Evolutionary conservation across 2,888 invertebrate genomes (phyloP), one percentile per base, ranked within the genome.

Genomic region (Aphidoletes aphidimyza): DNA sequence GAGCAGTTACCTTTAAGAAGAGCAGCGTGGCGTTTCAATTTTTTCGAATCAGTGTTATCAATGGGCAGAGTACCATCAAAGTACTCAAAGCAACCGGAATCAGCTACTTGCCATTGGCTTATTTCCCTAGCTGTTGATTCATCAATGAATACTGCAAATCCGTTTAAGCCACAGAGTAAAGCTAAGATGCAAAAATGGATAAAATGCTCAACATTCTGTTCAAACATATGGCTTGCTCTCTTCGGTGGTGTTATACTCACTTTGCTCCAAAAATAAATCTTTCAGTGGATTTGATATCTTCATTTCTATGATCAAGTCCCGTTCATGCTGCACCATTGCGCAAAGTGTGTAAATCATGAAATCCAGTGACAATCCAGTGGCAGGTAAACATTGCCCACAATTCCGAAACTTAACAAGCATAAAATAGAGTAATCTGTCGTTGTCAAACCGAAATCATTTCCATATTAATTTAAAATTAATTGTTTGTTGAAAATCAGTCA

Each of bases 191-290:
- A 34, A n/a, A 59, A 59, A n/a, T 84, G 3, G 0, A 19, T 36
- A 78, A 78, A 78, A 78, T 17, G 6, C 17, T 9, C 11, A 22
- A 42, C 1, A 2, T 39, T 11, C 30, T 14, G n/a, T 30, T 36
- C 19, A 78, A 78, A 14, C 17, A 5, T 17, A 11, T 30, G 30
- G 5, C 8, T 22, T 78, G 34, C 5, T 14, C 17, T 36, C 19
- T 69, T 9, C 69, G 34, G 26, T 8, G 19, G 17, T 9, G 2
- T 1, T 14, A 78, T 78, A 54, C 69, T 59, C 34, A 84, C 84
- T 54, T 84, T 84, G 84, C 19, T 84, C 84, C 30, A 84, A 45
- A 11, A 84, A 37, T 78, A 84, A 78, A 78, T 84, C 84, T 17
- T 45, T 69, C 17, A 78, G 42, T 30, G 26, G 19, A 42, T 36